Evolutionary conservation across 2,888 invertebrate genomes (phyloP).

Genomic region (Cephonodes hylas): DNA sequence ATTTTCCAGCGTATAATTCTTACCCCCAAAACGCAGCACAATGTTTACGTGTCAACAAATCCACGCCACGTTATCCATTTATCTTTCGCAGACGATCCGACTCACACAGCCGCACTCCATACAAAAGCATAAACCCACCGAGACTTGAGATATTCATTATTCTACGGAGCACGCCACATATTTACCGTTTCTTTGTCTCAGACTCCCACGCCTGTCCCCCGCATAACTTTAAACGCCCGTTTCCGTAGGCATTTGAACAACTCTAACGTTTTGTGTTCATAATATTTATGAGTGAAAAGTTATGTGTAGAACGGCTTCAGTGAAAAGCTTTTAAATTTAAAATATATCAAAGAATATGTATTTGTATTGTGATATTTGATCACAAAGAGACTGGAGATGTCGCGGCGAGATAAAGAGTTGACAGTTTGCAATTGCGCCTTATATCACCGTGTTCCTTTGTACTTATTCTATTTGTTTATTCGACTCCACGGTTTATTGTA

Average conservation of each 20-base stretch:
- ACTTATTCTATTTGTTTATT: not conserved
- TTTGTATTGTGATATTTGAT: not conserved
- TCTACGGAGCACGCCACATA: slow-evolving; percentile 47
- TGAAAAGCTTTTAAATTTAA: not conserved
- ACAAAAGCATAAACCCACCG: slow-evolving; percentile 29
- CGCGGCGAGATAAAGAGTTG: not conserved
- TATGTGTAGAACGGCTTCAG: not conserved
- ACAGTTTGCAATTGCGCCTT: not conserved
- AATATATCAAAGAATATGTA: not conserved
- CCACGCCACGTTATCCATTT: slow-evolving; percentile 3
- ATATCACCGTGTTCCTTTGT: not conserved
- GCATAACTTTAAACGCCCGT: slow-evolving; percentile 21
- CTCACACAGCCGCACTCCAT: slow-evolving; percentile 13
- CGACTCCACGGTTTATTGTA: too few relatives aligned
- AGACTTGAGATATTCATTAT: slow-evolving; percentile 44
- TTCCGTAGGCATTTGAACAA: slow-evolving; percentile 26
- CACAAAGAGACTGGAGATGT: not conserved
- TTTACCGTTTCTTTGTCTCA: slow-evolving; percentile 51
- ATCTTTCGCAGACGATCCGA: slow-evolving; percentile 5
- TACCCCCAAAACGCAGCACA: not conserved
- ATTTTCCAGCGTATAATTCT: not conserved
- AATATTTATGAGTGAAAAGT: slow-evolving; percentile 12
- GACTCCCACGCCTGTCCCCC: slow-evolving; percentile 22
- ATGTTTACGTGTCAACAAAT: slow-evolving; percentile 4
- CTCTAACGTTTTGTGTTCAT: slow-evolving; percentile 21